Percentiles rank a stretch among this genome's conserved stretches.
phyloP scores from a whole-genome alignment of 2,113 vertebrate genomes.

The Chiloscyllium plagiosum region DNA sequence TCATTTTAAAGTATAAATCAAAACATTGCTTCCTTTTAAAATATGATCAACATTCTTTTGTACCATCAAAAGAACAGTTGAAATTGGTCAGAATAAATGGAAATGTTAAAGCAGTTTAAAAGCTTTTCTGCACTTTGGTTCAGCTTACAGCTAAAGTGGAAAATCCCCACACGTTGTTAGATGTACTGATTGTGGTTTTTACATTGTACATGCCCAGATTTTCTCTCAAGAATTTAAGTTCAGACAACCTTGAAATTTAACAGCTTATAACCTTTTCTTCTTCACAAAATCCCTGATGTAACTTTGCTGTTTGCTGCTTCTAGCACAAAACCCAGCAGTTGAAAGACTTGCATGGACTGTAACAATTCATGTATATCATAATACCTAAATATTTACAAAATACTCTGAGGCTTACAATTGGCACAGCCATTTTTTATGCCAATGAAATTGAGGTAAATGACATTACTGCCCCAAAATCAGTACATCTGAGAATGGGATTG shows the following conservation, averaged over 20 bases:
- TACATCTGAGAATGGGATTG: too few relatives aligned
- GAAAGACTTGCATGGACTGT: not conserved
- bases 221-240: not conserved
- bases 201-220: slow-evolving; percentile 15
- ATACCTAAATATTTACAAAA: not conserved
- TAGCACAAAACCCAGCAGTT: not conserved
- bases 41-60: not conserved
- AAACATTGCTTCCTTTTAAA: not conserved
- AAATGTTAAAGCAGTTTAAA: not conserved
- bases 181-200: not conserved
- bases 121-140: not conserved
- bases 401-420: not conserved
- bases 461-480: too few relatives aligned
- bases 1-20: not conserved
- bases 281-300: not conserved
- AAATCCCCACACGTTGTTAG: not conserved
- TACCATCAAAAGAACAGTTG: not conserved
- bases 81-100: not conserved
- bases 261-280: not conserved
- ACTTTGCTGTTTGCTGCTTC: not conserved
- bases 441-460: too few relatives aligned
- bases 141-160: not conserved
- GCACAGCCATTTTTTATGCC: not conserved
- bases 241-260: slow-evolving; percentile 1
- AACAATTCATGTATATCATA: not conserved